A percentile compares a stretch with the other conserved stretches of the same genome.
These are phyloP conservation scores for Odocoileus hemionus DNA, from an alignment of 2,113 vertebrate species.

Conservation along the genomic window DNA sequence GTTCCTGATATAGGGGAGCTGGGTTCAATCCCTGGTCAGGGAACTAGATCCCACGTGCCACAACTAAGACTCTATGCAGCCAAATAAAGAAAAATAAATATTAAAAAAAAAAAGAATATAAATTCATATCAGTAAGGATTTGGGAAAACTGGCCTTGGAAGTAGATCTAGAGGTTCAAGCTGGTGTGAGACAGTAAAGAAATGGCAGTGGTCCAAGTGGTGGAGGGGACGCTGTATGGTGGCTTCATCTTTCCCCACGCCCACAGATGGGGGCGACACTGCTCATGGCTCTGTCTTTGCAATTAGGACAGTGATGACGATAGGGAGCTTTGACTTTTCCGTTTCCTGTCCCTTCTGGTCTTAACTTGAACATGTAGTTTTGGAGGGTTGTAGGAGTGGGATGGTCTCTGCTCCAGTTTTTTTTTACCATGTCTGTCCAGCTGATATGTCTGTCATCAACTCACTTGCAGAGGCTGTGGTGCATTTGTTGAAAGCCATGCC, in stretches of 20 bases:
- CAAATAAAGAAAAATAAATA: background rate
- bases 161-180: background rate
- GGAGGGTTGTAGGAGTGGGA: background rate
- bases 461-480: background rate
- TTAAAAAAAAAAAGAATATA: background rate
- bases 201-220: background rate
- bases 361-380: background rate
- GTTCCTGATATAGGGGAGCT: background rate
- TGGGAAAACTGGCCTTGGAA: background rate
- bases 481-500: background rate
- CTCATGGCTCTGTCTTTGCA: background rate
- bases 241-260: background rate
- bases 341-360: background rate
- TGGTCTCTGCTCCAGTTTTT: background rate
- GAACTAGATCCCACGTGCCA: background rate
- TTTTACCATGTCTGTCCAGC: background rate
- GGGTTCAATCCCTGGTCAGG: background rate
- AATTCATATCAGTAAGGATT: background rate
- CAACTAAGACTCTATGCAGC: background rate
- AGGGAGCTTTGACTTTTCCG: background rate
- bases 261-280: too few relatives aligned
- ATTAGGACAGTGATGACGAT: background rate
- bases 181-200: too few relatives aligned
- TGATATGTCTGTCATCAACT: background rate
- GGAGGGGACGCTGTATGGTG: too few relatives aligned